These are phyloP conservation scores for Eustalomyia histrio DNA, from an alignment of 2,888 invertebrate genomes.

Conservation along the genomic window DNA sequence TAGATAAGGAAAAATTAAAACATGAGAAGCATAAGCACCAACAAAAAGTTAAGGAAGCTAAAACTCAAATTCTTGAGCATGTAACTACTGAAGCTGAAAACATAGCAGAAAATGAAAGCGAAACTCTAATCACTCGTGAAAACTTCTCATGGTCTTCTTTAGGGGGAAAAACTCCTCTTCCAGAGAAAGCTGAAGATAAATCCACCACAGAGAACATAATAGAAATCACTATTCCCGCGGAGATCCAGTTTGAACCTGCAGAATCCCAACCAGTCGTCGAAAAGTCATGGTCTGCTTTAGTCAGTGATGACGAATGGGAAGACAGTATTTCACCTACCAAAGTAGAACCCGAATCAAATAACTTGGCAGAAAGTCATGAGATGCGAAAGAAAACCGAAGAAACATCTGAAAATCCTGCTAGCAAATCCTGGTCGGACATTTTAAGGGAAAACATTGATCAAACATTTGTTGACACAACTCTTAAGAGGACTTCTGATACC, in stretches of 20 bases:
- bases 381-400: not conserved
- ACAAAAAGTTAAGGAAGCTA: conserved; percentile 2
- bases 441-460: conserved; percentile 46
- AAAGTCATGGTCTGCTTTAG: conserved; percentile 40
- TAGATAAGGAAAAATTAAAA: conserved; percentile 27
- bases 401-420: not conserved
- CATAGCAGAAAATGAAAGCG: not conserved
- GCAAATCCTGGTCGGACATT: conserved; percentile 57
- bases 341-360: not conserved
- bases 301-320: conserved; percentile 58
- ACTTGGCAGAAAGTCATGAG: not conserved
- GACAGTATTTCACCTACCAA: not conserved
- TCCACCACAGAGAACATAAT: not conserved
- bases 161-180: not conserved
- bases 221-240: not conserved
- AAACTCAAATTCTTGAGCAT: conserved; percentile 1
- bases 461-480: conserved; percentile 40
- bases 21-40: conserved; percentile 48
- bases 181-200: conserved; percentile 4
- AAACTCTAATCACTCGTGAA: not conserved
- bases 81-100: not conserved
- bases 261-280: not conserved
- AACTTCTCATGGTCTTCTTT: conserved; percentile 22
- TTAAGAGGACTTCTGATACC: conserved; percentile 11
- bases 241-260: not conserved